Evolutionary conservation across 2,113 vertebrate species (phyloP), one percentile per base, ranked within the genome.

Genomic region (Chlorocebus sabaeus): DNA sequence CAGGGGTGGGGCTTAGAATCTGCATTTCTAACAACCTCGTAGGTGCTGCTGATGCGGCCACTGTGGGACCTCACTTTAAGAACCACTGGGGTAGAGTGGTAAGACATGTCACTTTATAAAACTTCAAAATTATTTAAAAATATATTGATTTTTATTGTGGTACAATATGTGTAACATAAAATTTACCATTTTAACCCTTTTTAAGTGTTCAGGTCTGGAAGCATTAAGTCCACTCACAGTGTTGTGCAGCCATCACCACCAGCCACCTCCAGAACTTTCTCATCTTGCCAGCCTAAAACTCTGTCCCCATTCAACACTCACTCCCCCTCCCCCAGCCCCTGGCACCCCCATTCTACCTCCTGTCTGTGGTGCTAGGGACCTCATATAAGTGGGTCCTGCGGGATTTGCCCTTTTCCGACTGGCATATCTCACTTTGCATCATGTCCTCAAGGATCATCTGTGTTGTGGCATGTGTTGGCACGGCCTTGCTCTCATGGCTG

Each of bases 361-460:
- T 2, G 14, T 50, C 45, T 25, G 10, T 17, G 17, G 4, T 6
- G 16, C 35, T 35, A 0, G 5, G n/a, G 57, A 5, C 40, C 48
- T 35, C 38, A 0, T 0, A 0, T 0, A 2, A 1, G 76, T 7
- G 57, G 43, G n/a, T 4, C 40, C 0, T 2, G 0, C 2, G 4
- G 3, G 8, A 1, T 35, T 30, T 68, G 40, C 2, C 6, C 23
- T 57, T n/a, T 14, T 0, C 70, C 67, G n/a, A 4, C n/a, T 2
- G 57, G 78, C 43, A 5, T 7, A 17, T 6, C 11, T 23, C 70
- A 3, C 52, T 23, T 2, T 2, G 52, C 16, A 0, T 40, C 4
- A 4, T 2, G 12, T 27, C 2, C 20, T 40, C 32, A 7, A 55
- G 5, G 61, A 6, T 30, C 27, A 14, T 30, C 61, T 14, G 61